A percentile compares a stretch with the other conserved stretches of the same genome.
Evolutionary conservation across 2,797 vertebrate genomes (phyloP).

Genomic region (Synaphobranchus kaupii): DNA sequence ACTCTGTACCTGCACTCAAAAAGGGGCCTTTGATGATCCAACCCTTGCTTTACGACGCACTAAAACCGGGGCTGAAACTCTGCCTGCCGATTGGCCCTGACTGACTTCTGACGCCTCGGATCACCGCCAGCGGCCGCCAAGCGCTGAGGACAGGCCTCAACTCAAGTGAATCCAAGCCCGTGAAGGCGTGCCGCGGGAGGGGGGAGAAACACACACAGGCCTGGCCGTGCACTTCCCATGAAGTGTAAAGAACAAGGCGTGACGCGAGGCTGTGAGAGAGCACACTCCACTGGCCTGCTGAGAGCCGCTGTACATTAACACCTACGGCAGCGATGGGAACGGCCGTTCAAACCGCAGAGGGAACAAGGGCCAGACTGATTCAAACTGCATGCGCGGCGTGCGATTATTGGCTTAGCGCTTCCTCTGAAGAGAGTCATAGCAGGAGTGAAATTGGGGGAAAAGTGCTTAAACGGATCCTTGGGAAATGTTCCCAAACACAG

Average conservation of each 20-base stretch:
- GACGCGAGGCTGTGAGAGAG: neutral
- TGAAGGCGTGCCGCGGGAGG: neutral
- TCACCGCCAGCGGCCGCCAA: neutral
- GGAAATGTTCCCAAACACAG: neutral
- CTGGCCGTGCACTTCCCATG: neutral
- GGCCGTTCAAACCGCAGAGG: neutral
- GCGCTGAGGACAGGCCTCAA: neutral
- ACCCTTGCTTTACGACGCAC: neutral
- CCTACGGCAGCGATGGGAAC: neutral
- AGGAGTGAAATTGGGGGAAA: neutral
- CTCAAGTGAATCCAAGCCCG: neutral
- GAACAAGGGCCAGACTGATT: neutral
- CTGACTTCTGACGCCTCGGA: neutral
- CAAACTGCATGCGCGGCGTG: neutral
- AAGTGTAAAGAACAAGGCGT: neutral
- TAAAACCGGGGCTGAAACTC: neutral
- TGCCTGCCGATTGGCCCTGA: neutral
- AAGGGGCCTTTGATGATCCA: neutral
- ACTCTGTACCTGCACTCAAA: neutral
- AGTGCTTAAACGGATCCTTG: neutral
- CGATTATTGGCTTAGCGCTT: neutral
- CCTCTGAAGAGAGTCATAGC: neutral
- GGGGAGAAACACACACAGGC: neutral
- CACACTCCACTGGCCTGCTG: neutral
- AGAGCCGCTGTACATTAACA: neutral